Evolutionary conservation across 1,140 invertebrate genomes (phyloP), one percentile per base, ranked within the genome.

Genomic region (Colletes latitarsis): DNA sequence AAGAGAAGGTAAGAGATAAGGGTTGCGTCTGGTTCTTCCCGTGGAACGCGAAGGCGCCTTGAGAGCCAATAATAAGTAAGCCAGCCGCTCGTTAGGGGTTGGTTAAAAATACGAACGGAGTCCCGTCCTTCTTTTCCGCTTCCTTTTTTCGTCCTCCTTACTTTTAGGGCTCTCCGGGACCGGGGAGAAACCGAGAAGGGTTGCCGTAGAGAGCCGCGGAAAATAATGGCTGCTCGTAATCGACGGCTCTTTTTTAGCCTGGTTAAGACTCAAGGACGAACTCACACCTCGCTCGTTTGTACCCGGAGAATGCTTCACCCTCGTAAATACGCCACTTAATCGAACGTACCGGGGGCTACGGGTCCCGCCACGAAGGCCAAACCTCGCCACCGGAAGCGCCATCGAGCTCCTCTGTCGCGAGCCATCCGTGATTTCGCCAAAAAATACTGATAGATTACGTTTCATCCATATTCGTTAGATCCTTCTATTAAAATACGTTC

Each of bases 31-130:
- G 71, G 53, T 70, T 15, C 72, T 52, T 41, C 60, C 58, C 69
- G 55, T 57, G 75, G 41, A 74, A 74, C 58, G 67, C 69, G 41
- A 57, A 30, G 46, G 43, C 66, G 30, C 21, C 63, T 73, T 12
- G 43, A 87, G 73, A 57, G 77, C 75, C 73, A 87, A 78, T 86
- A 87, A 88, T 82, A 82, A 87, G 84, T 77, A 82, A 67, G 69
- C 64, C 79, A 43, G 72, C 21, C 58, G 77, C 80, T 88, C 73
- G 77, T 88, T 86, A 85, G 41, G 14, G 68, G 76, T 75, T 82
- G 77, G 43, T 87, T 87, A 82, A 87, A 88, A 77, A 87, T 84
- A 86, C 64, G 58, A 82, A 84, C 64, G 30, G 62, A 30, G 17
- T 2, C 52, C 30, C 4, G 60, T 70, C 58, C 57, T 69, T 15